Percentiles rank a stretch among this genome's conserved stretches.
These are phyloP conservation scores for Rutilus rutilus DNA, from an alignment of 2,113 vertebrate species.

Conservation along the genomic window DNA sequence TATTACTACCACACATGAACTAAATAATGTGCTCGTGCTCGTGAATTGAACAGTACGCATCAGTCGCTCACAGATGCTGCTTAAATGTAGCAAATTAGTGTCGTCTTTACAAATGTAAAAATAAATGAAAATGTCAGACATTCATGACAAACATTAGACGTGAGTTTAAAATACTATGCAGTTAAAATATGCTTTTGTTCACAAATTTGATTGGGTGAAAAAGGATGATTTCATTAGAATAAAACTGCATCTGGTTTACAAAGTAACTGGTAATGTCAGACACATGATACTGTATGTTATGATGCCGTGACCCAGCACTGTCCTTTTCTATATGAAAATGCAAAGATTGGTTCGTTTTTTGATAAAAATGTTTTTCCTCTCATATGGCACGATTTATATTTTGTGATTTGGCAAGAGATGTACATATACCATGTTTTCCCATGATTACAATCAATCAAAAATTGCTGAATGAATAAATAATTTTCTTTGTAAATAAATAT, in stretches of 20 bases:
- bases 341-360: conserved; percentile 13
- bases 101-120: conserved; percentile 47
- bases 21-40: conserved; percentile 53
- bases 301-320: conserved; percentile 27
- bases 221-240: conserved; percentile 34
- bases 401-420: conserved; percentile 57
- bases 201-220: conserved; percentile 35
- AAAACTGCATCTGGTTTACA: conserved; percentile 31
- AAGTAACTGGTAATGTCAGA: conserved; percentile 16
- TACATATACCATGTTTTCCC: conserved; percentile 42
- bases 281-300: neutral
- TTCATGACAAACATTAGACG: conserved; percentile 24
- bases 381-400: conserved; percentile 61
- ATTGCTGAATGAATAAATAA: conserved; percentile 47
- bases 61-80: conserved; percentile 52
- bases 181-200: conserved; percentile 42
- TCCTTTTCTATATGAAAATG: conserved; percentile 34
- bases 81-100: conserved; percentile 45
- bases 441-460: conserved; percentile 49
- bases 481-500: conserved; percentile 55
- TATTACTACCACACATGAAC: conserved; percentile 58
- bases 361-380: conserved; percentile 29
- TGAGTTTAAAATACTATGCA: conserved; percentile 25
- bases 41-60: conserved; percentile 48
- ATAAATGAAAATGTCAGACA: conserved; percentile 49